These are phyloP conservation scores for Platysternon megacephalum DNA, from an alignment of 2,113 vertebrate species.

Conservation along the genomic window DNA sequence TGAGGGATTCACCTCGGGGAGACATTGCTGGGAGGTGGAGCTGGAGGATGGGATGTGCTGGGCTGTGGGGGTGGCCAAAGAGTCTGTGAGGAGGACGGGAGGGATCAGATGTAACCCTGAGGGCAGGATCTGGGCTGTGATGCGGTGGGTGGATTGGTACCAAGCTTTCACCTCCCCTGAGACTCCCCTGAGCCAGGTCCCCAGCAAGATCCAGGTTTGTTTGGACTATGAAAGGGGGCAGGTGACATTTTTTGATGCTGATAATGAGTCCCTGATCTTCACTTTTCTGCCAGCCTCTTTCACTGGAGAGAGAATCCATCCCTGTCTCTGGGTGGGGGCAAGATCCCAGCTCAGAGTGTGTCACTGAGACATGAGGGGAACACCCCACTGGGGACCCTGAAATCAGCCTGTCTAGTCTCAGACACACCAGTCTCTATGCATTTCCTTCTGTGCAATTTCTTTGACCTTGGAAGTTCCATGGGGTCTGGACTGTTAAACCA, in stretches of 20 bases:
- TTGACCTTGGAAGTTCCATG: too few relatives aligned
- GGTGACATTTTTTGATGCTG: constrained; percentile 59
- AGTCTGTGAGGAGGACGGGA: constrained; percentile 64
- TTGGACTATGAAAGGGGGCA: constrained; percentile 51
- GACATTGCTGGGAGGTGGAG: too few relatives aligned
- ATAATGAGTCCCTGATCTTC: not conserved
- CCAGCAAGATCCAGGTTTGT: not conserved
- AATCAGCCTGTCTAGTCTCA: too few relatives aligned
- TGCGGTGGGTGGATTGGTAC: not conserved
- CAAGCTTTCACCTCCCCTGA: constrained; percentile 31
- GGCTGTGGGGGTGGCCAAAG: constrained; percentile 55
- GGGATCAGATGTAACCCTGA: constrained; percentile 53
- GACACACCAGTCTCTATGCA: too few relatives aligned
- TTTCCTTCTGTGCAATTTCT: too few relatives aligned
- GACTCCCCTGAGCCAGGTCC: not conserved
- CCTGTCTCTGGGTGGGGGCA: rapidly evolving
- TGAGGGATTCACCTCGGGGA: too few relatives aligned
- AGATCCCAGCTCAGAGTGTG: not conserved
- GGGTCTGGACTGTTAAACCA: too few relatives aligned
- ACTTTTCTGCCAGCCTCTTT: not conserved
- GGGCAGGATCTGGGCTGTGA: constrained; percentile 68
- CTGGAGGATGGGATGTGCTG: not conserved
- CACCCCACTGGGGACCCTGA: too few relatives aligned
- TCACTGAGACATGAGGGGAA: too few relatives aligned
- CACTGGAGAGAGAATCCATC: not conserved